Evolutionary conservation across 2,888 invertebrate species (phyloP), one percentile per base, ranked within the genome.

Genomic region (Idaea aversata): DNA sequence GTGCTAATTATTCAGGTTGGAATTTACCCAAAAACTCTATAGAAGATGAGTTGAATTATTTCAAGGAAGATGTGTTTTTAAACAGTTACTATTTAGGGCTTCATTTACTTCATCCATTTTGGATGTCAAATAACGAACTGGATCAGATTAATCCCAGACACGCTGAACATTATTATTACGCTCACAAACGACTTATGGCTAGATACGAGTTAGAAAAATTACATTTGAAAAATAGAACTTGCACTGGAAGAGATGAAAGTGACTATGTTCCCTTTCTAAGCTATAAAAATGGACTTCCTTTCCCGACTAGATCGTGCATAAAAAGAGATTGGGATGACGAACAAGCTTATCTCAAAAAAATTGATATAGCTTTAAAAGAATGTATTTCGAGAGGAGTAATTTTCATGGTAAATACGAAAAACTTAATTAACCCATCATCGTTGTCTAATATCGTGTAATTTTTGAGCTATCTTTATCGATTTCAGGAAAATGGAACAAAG

Each of bases 51-150:
- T 76, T 95, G 13, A 93, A 94, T 66, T 95, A 95, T 76, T 95
- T 95, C 76, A 93, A 93, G 70, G 95, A 95, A 88, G 95, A 95
- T 71, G 87, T 95, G 65, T 94, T 93, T 34, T 78, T 95, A 13
- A 95, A 95, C 77, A 86, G 91, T 61, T 95, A 93, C 79, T 95
- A 95, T 80, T 93, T 93, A 72, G 94, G 93, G 70, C 83, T 93
- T 72, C 93, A 95, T 72, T 78, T 93, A 59, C 82, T 93, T 67
- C 93, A 90, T 75, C 95, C 95, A 2, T 94, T 93, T 81, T 95
- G 94, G 94, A 88, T 95, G 89, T 84, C 87, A 5, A 88, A 90
- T 66, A 86, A 91, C 38, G 92, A 93, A 71, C 79, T 91, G 5
- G 86, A 88, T 66, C 77, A 81, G 65, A 69, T 81, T 0, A 87